These are phyloP conservation scores for Eilema depressum DNA, from an alignment of 2,888 invertebrate species.

Conservation along the genomic window DNA sequence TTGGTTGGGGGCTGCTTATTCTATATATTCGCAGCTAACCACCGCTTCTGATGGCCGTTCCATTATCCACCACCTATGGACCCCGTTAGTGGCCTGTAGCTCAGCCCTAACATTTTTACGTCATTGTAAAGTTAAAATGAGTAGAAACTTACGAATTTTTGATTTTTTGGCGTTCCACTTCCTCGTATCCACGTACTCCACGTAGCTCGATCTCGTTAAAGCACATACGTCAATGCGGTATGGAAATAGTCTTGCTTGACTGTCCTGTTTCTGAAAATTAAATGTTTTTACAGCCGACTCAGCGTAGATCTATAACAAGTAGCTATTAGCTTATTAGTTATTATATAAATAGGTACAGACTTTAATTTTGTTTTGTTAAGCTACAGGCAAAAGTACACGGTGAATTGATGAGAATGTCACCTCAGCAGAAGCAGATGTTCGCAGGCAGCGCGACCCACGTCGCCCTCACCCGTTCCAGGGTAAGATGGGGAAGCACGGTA, in stretches of 20 bases:
- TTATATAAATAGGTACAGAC: background rate
- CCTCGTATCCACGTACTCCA: no score
- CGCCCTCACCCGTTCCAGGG: no score
- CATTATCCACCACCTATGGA: conserved; percentile 43
- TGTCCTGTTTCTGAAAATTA: background rate
- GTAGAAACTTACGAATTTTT: background rate
- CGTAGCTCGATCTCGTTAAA: background rate
- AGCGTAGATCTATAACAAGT: background rate
- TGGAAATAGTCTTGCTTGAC: background rate
- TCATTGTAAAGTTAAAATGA: background rate
- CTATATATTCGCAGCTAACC: conserved; percentile 32
- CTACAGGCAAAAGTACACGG: no score
- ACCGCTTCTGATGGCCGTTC: conserved; percentile 30
- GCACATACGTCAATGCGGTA: background rate
- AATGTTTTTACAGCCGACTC: background rate
- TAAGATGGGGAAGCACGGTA: no score
- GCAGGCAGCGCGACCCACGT: no score
- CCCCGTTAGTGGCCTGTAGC: conserved; percentile 39
- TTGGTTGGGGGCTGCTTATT: conserved; percentile 34
- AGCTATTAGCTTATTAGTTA: background rate
- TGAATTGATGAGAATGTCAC: no score
- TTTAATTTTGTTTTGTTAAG: no score
- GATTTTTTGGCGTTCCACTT: background rate
- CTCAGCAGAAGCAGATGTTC: no score
- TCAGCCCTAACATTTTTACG: conserved; percentile 23